Conservation (phyloP, 2,888 invertebrate species). For the Emmelina monodactyla region DNA sequence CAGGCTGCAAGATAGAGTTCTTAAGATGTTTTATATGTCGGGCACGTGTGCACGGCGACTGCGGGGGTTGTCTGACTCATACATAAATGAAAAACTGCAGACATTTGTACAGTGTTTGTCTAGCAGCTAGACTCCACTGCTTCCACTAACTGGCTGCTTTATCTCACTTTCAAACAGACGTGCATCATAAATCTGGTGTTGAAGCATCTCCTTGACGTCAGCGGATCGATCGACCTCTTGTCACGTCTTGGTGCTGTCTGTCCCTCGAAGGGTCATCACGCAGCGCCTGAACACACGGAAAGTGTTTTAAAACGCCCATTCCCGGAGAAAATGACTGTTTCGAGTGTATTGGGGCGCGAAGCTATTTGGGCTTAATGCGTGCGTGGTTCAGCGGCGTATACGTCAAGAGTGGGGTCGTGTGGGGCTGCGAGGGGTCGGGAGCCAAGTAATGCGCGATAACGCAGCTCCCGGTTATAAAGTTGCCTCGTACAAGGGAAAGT, state of each 20-base stretch:
- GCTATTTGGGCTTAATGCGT: conserved; percentile 5
- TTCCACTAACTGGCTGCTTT: neutral
- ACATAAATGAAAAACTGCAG: neutral
- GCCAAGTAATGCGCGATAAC: neutral
- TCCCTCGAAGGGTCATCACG: conserved; percentile 17
- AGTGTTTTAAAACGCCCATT: conserved; percentile 43
- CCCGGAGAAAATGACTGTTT: conserved; percentile 28
- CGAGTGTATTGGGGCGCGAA: conserved; percentile 23
- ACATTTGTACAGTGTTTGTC: neutral
- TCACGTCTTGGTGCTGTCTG: no score
- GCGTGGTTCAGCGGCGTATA: no score
- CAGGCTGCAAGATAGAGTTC: neutral
- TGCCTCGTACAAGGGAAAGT: neutral
- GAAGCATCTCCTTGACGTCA: no score
- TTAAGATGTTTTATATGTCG: neutral
- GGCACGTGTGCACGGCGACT: neutral
- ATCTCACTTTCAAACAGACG: neutral
- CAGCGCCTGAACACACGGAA: conserved; percentile 38
- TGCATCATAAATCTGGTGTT: neutral
- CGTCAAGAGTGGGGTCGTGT: no score
- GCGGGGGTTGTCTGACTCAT: neutral
- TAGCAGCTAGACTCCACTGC: neutral
- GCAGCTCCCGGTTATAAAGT: neutral
- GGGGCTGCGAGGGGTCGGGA: no score
- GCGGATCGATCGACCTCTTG: no score